Base-by-base conservation (phyloP, 1,140 invertebrate species). In the Bemisia tabaci region DNA sequence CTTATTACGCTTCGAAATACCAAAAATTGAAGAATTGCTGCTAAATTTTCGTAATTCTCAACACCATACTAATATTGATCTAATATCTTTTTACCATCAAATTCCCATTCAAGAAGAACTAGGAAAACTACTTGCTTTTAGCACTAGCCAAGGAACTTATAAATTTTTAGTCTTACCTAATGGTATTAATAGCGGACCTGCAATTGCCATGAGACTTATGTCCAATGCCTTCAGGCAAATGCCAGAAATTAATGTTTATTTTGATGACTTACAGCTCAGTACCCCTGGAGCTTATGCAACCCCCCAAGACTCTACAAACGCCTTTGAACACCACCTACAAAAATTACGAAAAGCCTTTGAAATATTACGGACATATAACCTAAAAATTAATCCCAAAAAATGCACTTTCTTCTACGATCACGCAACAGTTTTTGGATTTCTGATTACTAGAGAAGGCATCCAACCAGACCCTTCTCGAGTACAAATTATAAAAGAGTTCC, bases 381-480 rank as follows among this genome's bases (percentile, higher is more conserved):
- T 48, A 48, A 5, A 48, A 17, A 9, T 48, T 5, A 48, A 48
- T 48, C 33, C 33, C 5, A 48, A 48, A 17, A 48, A 48, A 48
- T 48, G 5, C 5, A 17, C 5, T 9, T 48, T 48, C 33, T 5
- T 5, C 17, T 9, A 9, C 5, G 33, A 48, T 9, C 5, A 48
- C 5, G 17, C 33, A 9, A 17, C 17, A 17, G 17, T 48, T 70
- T 67, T 80, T 39, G 79, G 77, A 2, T 68, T 73, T 62, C 63
- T 72, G 48, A 69, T 77, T 61, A 69, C 71, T 60, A 61, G 61
- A 64, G 26, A 74, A 17, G 77, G 76, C 12, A 69, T 78, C 1
- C 71, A 70, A 65, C 71, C 75, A 12, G 75, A 79, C 66, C 72
- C 72, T 17, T 66, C 73, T 2, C 77, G 78, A 68, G 68, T 79